A percentile compares a stretch with the other conserved stretches of the same genome.
phyloP scores from a whole-genome alignment of 2,888 invertebrate genomes.

The Deroplatys truncata region DNA sequence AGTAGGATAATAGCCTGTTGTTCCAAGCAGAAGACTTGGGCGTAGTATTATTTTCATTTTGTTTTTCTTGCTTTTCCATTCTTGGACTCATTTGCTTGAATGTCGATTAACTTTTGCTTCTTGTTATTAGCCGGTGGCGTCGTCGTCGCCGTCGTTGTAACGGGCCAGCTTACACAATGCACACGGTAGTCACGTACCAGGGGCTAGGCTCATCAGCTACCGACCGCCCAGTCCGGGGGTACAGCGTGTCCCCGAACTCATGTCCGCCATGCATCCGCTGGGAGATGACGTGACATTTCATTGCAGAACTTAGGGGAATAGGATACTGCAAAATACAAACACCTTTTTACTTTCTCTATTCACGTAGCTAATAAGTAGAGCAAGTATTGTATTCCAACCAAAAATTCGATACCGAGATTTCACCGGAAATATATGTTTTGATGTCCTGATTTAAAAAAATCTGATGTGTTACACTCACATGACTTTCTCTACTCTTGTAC shows the following conservation, averaged over 20 bases:
- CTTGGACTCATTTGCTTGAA: slow-evolving; percentile 2
- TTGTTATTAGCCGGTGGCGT: not conserved
- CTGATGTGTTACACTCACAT: too few relatives aligned
- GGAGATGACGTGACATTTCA: too few relatives aligned
- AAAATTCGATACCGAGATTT: too few relatives aligned
- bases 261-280: too few relatives aligned
- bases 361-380: too few relatives aligned
- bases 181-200: not conserved
- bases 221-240: not conserved
- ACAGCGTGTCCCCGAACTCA: not conserved
- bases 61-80: not conserved
- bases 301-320: too few relatives aligned
- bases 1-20: not conserved
- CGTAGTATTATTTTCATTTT: not conserved
- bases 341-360: too few relatives aligned
- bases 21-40: not conserved
- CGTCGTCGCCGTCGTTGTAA: not conserved
- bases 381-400: too few relatives aligned
- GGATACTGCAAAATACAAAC: too few relatives aligned
- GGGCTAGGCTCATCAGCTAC: not conserved
- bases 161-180: not conserved
- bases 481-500: too few relatives aligned
- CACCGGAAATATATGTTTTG: too few relatives aligned
- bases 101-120: slow-evolving; percentile 1
- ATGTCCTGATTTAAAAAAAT: too few relatives aligned